phyloP scores from a whole-genome alignment of 2,797 vertebrate species.

The Melanotaenia maccullochi region DNA sequence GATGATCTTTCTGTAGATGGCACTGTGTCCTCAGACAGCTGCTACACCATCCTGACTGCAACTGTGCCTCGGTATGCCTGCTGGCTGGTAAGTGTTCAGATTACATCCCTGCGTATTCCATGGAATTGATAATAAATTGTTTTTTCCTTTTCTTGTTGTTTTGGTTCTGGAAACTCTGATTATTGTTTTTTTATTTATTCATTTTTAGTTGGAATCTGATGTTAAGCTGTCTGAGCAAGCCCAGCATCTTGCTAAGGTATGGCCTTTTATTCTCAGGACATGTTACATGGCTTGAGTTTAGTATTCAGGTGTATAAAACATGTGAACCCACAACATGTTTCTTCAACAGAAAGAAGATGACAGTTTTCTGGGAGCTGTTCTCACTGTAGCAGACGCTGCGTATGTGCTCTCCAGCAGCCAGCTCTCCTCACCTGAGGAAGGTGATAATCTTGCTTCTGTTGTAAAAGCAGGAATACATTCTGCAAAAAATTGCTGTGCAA shows the following conservation, averaged over 20 bases:
- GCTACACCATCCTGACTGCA: slow-evolving; percentile 88
- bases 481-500: background rate
- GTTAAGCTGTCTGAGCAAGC: slow-evolving; percentile 91
- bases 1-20: slow-evolving; percentile 88
- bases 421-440: slow-evolving; percentile 89
- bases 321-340: slow-evolving; percentile 24
- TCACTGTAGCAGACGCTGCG: slow-evolving; percentile 85
- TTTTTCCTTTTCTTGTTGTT: background rate
- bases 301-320: background rate
- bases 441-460: slow-evolving; percentile 70
- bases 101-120: background rate
- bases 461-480: background rate
- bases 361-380: slow-evolving; percentile 87
- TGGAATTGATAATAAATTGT: background rate
- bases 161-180: background rate
- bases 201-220: slow-evolving; percentile 89
- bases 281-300: background rate
- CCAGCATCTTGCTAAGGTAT: slow-evolving; percentile 84
- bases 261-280: background rate
- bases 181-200: background rate
- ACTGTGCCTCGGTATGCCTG: slow-evolving; percentile 89
- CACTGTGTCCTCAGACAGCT: slow-evolving; percentile 88
- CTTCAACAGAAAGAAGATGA: slow-evolving; percentile 81
- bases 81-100: slow-evolving; percentile 89
- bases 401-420: slow-evolving; percentile 86